Conservation (phyloP, 2,888 invertebrate genomes). For the Drosophila prolongata region DNA sequence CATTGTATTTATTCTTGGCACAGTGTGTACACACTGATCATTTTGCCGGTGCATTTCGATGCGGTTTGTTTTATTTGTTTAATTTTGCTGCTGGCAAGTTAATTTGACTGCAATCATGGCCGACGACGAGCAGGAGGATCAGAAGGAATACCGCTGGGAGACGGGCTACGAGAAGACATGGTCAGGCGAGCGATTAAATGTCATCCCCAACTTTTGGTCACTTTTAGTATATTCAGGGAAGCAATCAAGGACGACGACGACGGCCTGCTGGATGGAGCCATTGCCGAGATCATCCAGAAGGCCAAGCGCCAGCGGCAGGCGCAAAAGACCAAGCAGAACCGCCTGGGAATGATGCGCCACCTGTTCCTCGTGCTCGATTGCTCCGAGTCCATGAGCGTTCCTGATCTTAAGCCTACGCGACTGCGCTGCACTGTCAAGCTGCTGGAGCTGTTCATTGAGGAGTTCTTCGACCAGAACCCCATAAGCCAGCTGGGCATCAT, state of each 20-base stretch:
- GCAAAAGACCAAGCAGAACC: constrained; percentile 89
- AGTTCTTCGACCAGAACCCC: constrained; percentile 99
- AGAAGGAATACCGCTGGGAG: constrained; percentile 97
- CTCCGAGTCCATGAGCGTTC: constrained; percentile 97
- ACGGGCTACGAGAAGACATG: constrained; percentile 98
- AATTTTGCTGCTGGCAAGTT: neutral
- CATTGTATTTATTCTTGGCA: constrained; percentile 1
- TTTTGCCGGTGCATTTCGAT: constrained; percentile 42
- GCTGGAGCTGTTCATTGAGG: constrained; percentile 96
- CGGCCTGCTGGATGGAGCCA: constrained; percentile 94
- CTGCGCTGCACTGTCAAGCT: constrained; percentile 95
- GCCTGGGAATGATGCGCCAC: constrained; percentile 99
- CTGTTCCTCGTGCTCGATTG: constrained; percentile 95
- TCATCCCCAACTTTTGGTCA: neutral
- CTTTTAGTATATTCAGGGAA: constrained; percentile 88
- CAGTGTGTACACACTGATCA: constrained; percentile 50
- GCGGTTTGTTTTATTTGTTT: neutral
- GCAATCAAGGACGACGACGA: constrained; percentile 98
- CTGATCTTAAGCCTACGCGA: constrained; percentile 97
- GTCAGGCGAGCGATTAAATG: neutral
- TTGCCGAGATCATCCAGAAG: constrained; percentile 95
- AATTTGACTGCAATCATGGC: constrained; percentile 64
- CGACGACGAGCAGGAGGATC: constrained; percentile 90
- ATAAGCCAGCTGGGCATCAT: constrained; percentile 98
- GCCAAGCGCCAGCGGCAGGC: constrained; percentile 92